phyloP scores from a whole-genome alignment of 2,888 invertebrate species.

The Anthoptus insignis region DNA sequence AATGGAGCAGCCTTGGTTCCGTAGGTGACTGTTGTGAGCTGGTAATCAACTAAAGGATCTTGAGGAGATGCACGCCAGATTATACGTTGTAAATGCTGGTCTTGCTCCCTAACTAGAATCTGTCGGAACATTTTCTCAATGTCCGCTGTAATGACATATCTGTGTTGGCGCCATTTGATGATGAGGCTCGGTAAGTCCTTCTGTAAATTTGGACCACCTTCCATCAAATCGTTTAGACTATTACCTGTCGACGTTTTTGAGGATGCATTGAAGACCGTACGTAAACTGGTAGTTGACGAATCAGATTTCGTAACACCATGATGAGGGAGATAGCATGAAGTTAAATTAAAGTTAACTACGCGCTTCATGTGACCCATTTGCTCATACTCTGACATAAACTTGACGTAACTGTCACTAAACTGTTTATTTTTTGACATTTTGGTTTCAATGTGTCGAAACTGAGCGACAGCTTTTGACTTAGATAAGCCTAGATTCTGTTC shows the following conservation, averaged over 20 bases:
- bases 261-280: background rate
- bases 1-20: slow-evolving; percentile 45
- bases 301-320: background rate
- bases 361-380: background rate
- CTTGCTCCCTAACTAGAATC: slow-evolving; percentile 36
- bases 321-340: background rate
- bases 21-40: slow-evolving; percentile 32
- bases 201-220: slow-evolving; percentile 48
- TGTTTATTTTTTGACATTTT: no score
- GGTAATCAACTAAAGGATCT: background rate
- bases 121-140: slow-evolving; percentile 49
- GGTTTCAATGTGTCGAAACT: no score
- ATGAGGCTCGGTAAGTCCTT: slow-evolving; percentile 19
- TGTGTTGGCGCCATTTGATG: slow-evolving; percentile 45
- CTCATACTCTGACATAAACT: slow-evolving; percentile 44
- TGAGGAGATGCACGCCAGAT: slow-evolving; percentile 39
- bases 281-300: background rate
- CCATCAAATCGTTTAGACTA: slow-evolving; percentile 50
- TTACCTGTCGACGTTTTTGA: slow-evolving; percentile 24
- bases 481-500: background rate
- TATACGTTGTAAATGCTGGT: slow-evolving; percentile 47
- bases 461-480: background rate
- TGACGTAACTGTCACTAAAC: slow-evolving; percentile 25
- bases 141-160: slow-evolving; percentile 45
- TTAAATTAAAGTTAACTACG: background rate